phyloP scores from a whole-genome alignment of 2,888 invertebrate genomes.

The Drosophila paramelanica region DNA sequence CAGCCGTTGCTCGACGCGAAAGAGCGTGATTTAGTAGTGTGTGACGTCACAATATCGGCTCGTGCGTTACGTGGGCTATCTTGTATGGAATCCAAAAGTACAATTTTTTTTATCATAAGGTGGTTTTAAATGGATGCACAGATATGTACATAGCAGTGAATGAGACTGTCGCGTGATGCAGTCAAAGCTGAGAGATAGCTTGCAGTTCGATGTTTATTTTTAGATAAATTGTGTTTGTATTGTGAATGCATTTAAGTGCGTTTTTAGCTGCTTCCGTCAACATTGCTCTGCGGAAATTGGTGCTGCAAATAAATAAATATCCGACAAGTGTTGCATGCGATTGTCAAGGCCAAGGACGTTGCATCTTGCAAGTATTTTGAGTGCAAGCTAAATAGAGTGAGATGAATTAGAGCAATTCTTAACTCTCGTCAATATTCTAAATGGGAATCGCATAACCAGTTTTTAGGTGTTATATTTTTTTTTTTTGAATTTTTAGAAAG shows the following conservation, averaged over 20 bases:
- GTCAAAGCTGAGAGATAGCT: slow-evolving; percentile 11
- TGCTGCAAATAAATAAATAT: slow-evolving; percentile 30
- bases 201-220: slow-evolving; percentile 38
- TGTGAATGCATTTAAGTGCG: slow-evolving; percentile 29
- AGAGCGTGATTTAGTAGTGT: background rate
- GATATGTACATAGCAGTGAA: slow-evolving; percentile 1
- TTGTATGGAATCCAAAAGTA: background rate
- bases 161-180: slow-evolving; percentile 44
- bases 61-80: background rate
- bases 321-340: slow-evolving; percentile 26
- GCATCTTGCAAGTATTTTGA: slow-evolving; percentile 28
- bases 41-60: too few relatives aligned
- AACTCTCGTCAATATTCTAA: background rate
- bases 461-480: slow-evolving; percentile 1
- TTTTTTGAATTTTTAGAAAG: slow-evolving; percentile 29
- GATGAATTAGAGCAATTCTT: background rate
- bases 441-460: background rate
- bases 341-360: slow-evolving; percentile 74
- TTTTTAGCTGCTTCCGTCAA: slow-evolving; percentile 62
- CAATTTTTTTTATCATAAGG: background rate
- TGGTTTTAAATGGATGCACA: background rate
- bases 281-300: slow-evolving; percentile 73
- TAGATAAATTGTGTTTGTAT: slow-evolving; percentile 22
- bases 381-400: slow-evolving; percentile 1
- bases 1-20: too few relatives aligned